Percentiles rank a stretch among this genome's conserved stretches.
Evolutionary conservation across 2,797 vertebrate species (phyloP).

Genomic region (Morelia viridis): DNA sequence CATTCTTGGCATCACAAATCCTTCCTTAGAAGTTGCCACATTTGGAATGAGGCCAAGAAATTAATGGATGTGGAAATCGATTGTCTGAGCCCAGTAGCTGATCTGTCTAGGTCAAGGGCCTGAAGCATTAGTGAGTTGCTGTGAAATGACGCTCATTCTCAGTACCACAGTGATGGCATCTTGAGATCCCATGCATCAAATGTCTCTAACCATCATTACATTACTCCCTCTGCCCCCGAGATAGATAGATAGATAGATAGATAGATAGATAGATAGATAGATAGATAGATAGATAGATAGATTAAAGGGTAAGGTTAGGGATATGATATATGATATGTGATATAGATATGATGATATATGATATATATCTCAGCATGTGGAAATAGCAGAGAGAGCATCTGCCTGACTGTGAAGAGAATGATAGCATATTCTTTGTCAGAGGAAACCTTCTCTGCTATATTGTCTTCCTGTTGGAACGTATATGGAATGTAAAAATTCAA

Average conservation of each 20-base stretch:
- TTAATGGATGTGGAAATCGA: not conserved
- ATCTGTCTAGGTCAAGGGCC: constrained; percentile 35
- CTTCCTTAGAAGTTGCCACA: not conserved
- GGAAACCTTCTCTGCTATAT: constrained; percentile 25
- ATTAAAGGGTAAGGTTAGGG: too few species aligned
- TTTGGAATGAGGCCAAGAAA: constrained; percentile 29
- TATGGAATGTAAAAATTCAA: constrained; percentile 65
- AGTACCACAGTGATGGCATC: not conserved
- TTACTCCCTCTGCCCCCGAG: not conserved
- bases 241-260: too few species aligned
- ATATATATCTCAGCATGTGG: not conserved
- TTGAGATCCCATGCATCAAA: constrained; percentile 19
- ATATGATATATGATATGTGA: too few species aligned
- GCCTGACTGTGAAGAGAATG: constrained; percentile 3
- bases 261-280: too few species aligned
- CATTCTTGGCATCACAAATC: not conserved
- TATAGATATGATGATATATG: too few species aligned
- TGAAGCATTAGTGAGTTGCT: constrained; percentile 32
- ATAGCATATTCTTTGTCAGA: not conserved
- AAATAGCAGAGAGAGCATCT: constrained; percentile 21
- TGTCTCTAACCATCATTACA: not conserved
- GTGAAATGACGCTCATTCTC: not conserved
- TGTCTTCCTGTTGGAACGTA: constrained; percentile 52
- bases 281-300: too few species aligned
- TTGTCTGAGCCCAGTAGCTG: not conserved